Base-by-base conservation (phyloP, 1,140 invertebrate species). In the Anastrepha obliqua region DNA sequence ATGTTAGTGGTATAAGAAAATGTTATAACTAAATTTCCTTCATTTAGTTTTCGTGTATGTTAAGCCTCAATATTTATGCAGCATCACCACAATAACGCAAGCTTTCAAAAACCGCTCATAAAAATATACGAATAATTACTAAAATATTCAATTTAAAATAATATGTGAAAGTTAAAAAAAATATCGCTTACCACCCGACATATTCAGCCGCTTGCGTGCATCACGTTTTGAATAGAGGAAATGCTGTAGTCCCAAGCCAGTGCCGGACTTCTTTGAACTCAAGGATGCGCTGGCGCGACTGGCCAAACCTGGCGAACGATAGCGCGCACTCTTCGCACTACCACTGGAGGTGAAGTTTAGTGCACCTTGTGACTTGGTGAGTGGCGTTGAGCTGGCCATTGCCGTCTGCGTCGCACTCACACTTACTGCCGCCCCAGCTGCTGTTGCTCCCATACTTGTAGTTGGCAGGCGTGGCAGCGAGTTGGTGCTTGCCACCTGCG, bases 321-420 rank as follows among this genome's bases (percentile, higher is more conserved):
- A 98, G 3, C 97, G 93, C 5, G 97, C 97, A 51, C 97, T 98
- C 90, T 98, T 97, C 3, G 97, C 97, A 88, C 95, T 95, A 81
- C 94, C 94, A 70, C 88, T 70, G 5, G 89, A 89, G 51, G 87
- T 87, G 58, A 89, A 96, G 95, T 90, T 96, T 94, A 91, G 95
- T 67, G 95, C 94, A 88, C 95, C 96, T 89, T 96, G 95, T 0
- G 96, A 95, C 90, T 96, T 96, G 89, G 96, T 95, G 91, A 97
- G 95, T 88, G 94, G 91, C 58, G 95, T 94, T 90, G 94, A 94
- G 88, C 94, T 93, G 13, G 85, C 87, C 15, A 86, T 67, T 89
- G 89, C 59, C n/a, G 88, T 78, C 29, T 86, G 59, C 9, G 86
- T 47, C 39, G 85, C 85, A 78, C 67, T 85, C n/a, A 64, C 3